phyloP scores from a whole-genome alignment of 2,888 invertebrate genomes.

The Leucophenga maculata region DNA sequence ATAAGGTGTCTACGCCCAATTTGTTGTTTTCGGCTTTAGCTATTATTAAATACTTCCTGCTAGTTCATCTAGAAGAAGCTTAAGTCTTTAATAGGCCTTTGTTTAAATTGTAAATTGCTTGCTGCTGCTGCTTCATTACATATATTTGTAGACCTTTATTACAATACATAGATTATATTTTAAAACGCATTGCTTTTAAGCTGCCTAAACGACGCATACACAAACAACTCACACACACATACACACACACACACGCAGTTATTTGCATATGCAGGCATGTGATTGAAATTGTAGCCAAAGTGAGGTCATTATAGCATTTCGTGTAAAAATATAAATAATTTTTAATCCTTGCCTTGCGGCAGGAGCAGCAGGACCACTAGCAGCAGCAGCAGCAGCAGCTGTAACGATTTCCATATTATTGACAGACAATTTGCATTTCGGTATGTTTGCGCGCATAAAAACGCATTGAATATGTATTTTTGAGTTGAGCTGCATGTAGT shows the following conservation, averaged over 20 bases:
- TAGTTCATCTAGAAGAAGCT: too few relatives aligned
- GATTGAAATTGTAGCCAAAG: too few relatives aligned
- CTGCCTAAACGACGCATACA: too few relatives aligned
- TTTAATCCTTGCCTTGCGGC: conserved; percentile 14
- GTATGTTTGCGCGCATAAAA: conserved; percentile 2
- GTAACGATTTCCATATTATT: conserved; percentile 49
- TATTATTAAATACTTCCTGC: too few relatives aligned
- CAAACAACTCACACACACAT: too few relatives aligned
- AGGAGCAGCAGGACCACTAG: conserved; percentile 18
- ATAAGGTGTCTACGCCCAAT: too few relatives aligned
- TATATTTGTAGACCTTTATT: not conserved
- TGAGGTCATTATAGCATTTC: not conserved
- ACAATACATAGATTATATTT: not conserved
- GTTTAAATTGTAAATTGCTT: too few relatives aligned
- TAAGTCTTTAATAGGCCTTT: too few relatives aligned
- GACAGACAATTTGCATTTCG: conserved; percentile 53
- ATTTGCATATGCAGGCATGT: too few relatives aligned
- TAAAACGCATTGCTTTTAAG: too few relatives aligned
- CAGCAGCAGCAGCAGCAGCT: conserved; percentile 18
- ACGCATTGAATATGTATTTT: conserved; percentile 8
- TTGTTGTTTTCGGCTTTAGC: too few relatives aligned
- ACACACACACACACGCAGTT: too few relatives aligned
- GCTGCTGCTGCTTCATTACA: not conserved
- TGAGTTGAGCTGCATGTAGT: conserved; percentile 1
- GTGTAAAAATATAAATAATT: conserved; percentile 8